Conservation (phyloP, 2,113 vertebrate species). For the Fulica atra region DNA sequence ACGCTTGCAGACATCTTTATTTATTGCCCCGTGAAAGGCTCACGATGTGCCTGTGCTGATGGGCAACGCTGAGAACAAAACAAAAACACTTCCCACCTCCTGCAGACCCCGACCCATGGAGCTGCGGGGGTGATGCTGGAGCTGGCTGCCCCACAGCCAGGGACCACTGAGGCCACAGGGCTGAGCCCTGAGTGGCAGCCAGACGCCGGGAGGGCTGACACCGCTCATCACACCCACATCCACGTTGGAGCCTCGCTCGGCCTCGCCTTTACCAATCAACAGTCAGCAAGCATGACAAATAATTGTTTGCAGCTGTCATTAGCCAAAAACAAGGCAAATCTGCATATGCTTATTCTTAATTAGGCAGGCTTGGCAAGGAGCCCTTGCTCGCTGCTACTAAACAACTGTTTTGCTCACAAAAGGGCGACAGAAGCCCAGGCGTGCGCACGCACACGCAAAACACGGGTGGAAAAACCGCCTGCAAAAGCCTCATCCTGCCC, state of each 20-base stretch:
- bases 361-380: slow-evolving; percentile 54
- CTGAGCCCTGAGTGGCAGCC: neutral
- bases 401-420: slow-evolving; percentile 62
- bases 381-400: slow-evolving; percentile 60
- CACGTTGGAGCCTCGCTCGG: neutral
- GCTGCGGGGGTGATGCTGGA: neutral
- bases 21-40: neutral
- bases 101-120: neutral
- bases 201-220: fast-evolving
- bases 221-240: neutral
- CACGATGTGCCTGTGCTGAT: neutral
- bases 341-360: slow-evolving; percentile 69
- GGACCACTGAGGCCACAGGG: neutral
- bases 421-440: slow-evolving; percentile 34
- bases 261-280: slow-evolving; percentile 3
- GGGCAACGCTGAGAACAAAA: neutral
- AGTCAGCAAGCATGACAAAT: slow-evolving; percentile 48
- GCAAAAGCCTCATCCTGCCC: neutral
- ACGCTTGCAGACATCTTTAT: neutral
- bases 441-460: neutral
- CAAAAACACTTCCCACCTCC: neutral
- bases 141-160: fast-evolving
- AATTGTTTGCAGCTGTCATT: slow-evolving; percentile 75
- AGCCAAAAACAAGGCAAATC: slow-evolving; percentile 72
- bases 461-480: neutral